Percentiles rank a stretch among this genome's conserved stretches.
Evolutionary conservation across 1,140 invertebrate genomes (phyloP).

Genomic region (Drosophila santomea): DNA sequence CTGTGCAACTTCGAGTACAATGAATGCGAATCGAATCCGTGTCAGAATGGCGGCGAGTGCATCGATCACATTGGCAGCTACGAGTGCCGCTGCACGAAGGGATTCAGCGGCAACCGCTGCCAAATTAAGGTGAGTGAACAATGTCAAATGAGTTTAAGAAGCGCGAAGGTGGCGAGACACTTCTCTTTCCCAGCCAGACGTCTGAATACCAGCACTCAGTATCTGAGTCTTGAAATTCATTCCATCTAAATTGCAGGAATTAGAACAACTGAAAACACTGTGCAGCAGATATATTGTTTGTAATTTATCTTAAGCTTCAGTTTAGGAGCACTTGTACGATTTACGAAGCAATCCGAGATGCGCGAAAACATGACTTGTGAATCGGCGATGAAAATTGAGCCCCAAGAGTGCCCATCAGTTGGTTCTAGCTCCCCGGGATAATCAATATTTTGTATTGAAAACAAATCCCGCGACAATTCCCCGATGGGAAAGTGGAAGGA

Average conservation of each 20-base stretch:
- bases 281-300: background rate
- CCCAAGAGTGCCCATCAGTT: slow-evolving; percentile 22
- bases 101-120: slow-evolving; percentile 91
- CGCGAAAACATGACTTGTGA: slow-evolving; percentile 3
- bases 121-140: slow-evolving; percentile 87
- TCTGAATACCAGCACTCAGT: no score
- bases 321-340: background rate
- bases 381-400: background rate
- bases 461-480: slow-evolving; percentile 55
- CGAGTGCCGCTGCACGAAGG: slow-evolving; percentile 91
- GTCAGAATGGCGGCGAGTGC: slow-evolving; percentile 93
- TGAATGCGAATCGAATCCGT: slow-evolving; percentile 95
- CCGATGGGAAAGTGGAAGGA: slow-evolving; percentile 27
- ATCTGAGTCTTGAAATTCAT: no score
- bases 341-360: background rate
- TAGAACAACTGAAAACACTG: no score
- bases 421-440: slow-evolving; percentile 34
- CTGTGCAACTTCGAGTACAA: slow-evolving; percentile 92
- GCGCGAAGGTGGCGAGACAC: background rate
- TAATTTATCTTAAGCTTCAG: background rate
- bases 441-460: slow-evolving; percentile 50
- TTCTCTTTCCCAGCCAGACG: no score
- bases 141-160: slow-evolving; percentile 9
- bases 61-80: slow-evolving; percentile 91
- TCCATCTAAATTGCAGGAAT: no score